Evolutionary conservation across 1,140 invertebrate genomes (phyloP).

Genomic region (Pseudomyrmex sp.): DNA sequence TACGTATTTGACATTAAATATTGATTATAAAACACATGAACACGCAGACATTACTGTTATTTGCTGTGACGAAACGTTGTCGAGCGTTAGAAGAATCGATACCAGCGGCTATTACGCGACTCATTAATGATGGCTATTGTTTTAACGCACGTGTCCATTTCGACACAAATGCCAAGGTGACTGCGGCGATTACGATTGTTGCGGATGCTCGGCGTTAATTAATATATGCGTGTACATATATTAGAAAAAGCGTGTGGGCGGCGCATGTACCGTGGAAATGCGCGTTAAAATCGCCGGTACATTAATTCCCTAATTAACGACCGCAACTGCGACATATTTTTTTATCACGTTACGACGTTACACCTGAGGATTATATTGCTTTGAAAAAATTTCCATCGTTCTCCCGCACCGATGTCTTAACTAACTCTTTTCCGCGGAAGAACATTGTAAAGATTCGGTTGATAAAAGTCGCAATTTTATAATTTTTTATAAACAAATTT

Average conservation of each 20-base stretch:
- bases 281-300: conserved; percentile 17
- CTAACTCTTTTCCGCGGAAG: neutral
- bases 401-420: too few relatives aligned
- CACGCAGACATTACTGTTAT: neutral
- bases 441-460: neutral
- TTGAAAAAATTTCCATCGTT: conserved; percentile 8
- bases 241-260: conserved; percentile 40
- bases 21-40: too few relatives aligned
- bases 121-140: conserved; percentile 80
- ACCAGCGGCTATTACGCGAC: conserved; percentile 72
- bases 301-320: conserved; percentile 70
- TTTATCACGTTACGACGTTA: conserved; percentile 15
- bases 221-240: conserved; percentile 68
- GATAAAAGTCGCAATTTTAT: neutral
- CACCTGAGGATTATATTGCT: conserved; percentile 22
- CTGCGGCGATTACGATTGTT: conserved; percentile 68
- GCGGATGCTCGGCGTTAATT: conserved; percentile 71
- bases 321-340: neutral
- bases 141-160: conserved; percentile 78
- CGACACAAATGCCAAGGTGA: conserved; percentile 81
- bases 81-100: conserved; percentile 15
- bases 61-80: conserved; percentile 42
- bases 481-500: too few relatives aligned
- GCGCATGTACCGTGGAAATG: conserved; percentile 1
- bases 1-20: too few relatives aligned